phyloP scores from a whole-genome alignment of 2,113 vertebrate species.

The Caracal caracal region DNA sequence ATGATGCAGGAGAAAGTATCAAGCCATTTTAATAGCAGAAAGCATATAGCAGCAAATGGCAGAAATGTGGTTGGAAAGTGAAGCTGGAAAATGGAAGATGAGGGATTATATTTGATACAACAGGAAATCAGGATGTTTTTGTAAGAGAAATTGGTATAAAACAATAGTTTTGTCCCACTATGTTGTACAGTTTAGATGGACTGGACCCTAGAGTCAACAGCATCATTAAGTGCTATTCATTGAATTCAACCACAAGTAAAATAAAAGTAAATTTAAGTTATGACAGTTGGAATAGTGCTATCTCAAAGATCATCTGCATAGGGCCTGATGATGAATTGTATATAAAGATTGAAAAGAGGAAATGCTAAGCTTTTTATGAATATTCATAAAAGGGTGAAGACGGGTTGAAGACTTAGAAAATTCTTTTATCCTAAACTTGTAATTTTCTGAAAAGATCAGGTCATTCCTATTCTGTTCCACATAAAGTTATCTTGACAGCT shows the following conservation, averaged over 20 bases:
- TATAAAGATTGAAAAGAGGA: not conserved
- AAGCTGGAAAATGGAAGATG: not conserved
- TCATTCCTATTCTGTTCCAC: not conserved
- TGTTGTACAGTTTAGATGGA: not conserved
- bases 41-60: not conserved
- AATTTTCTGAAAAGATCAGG: not conserved
- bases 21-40: not conserved
- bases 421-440: not conserved
- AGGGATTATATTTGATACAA: not conserved
- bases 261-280: not conserved
- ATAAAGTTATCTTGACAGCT: not conserved
- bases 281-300: not conserved
- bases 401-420: not conserved
- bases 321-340: not conserved
- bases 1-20: not conserved
- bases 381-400: not conserved
- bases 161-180: not conserved
- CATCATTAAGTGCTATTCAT: not conserved
- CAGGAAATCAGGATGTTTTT: not conserved
- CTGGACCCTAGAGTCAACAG: not conserved
- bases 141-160: not conserved
- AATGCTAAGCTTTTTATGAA: not conserved
- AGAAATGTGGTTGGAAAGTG: not conserved
- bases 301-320: not conserved
- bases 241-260: not conserved